Evolutionary conservation across 2,113 vertebrate species (phyloP).

Genomic region (Erythrocebus patas): DNA sequence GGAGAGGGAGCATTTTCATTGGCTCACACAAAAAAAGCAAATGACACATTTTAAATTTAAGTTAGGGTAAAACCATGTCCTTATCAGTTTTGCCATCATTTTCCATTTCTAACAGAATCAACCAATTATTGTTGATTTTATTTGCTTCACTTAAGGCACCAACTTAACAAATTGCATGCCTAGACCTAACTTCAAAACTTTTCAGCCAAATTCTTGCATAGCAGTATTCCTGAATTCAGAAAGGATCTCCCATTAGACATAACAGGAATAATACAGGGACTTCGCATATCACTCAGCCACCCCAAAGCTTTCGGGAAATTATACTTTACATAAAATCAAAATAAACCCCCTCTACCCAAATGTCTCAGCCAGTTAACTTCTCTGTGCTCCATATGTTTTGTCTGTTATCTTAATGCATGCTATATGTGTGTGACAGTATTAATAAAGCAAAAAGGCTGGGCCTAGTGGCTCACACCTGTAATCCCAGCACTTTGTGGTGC

Average conservation of each 20-base stretch:
- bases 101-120: not conserved
- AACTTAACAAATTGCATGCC: not conserved
- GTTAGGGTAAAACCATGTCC: not conserved
- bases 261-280: not conserved
- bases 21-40: not conserved
- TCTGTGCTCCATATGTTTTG: not conserved
- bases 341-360: not conserved
- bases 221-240: not conserved
- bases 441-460: not conserved
- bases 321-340: not conserved
- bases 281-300: not conserved
- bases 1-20: not conserved
- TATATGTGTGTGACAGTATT: not conserved
- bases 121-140: not conserved
- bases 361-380: not conserved
- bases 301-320: not conserved
- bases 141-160: not conserved
- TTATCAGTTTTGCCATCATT: not conserved
- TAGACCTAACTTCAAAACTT: constrained; percentile 16
- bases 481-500: too few relatives aligned
- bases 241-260: not conserved
- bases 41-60: not conserved
- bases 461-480: too few relatives aligned
- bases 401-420: not conserved
- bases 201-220: not conserved